Base-by-base conservation (phyloP, 2,888 invertebrate species). In the Leptothorax acervorum region DNA sequence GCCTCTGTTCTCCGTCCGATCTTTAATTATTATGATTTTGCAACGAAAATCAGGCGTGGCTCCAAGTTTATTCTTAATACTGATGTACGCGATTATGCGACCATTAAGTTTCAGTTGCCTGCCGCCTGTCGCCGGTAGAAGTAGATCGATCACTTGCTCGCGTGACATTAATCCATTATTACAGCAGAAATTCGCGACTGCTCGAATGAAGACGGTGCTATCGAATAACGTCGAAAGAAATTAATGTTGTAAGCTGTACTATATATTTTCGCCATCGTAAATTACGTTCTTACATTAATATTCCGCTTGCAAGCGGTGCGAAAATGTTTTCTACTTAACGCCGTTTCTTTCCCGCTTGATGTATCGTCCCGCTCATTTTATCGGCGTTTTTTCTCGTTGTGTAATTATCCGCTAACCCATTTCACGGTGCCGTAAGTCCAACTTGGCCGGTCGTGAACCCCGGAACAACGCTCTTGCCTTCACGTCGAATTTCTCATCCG, bases 111-210 rank as follows among this genome's bases (percentile, higher is more conserved):
- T 81, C 75, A 74, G 76, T 28, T 75, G 23, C 48, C 79, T 60
- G 60, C 74, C n/a, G 76, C 76, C 35, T 74, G 79, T 81, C 75
- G 28, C 57, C 39, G 28, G 75, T 60, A 23, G 60, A 81, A 48
- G 66, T 74, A 81, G 79, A 81, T 81, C 75, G 79, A 81, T 74
- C 75, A 35, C 60, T 81, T 2, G 48, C 8, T 81, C 60, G 79
- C 79, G 79, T 81, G 79, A 74, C 60, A 81, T 74, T 81, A 81
- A 81, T 81, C 75, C 79, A 81, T 81, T 81, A 81, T 78, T 78
- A n/a, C 75, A 18, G 60, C 60, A 74, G 60, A 81, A 81, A 81
- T 81, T 81, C 60, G 28, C 79, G 60, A 57, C 35, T 74, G 79
- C 76, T 74, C 60, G 79, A 60, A 81, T 81, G 79, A 81, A 81